Base-by-base conservation (phyloP, 23 tunicate genomes). In the Oikopleura dioica region DNA sequence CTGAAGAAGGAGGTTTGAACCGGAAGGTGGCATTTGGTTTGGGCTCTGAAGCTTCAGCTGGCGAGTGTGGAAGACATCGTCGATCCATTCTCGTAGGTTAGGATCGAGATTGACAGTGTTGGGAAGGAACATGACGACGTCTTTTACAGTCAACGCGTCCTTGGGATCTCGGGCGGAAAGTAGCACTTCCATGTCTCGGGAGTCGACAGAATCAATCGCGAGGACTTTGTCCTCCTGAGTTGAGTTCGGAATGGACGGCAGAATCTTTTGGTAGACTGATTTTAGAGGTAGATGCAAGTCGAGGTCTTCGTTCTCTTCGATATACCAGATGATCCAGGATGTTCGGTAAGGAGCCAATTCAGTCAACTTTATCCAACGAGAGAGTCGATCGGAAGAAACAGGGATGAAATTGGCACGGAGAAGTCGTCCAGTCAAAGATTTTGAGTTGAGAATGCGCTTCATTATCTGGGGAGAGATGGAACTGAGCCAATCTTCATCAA, bases 261-360 rank as follows among this genome's bases (percentile, higher is more conserved):
- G 76, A 37, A 68, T 38, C 80, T 84, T 82, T 33, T 68, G 50
- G 37, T 84, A 84, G 1, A 84, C 16, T 0, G 83, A 77, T 37
- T 81, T 80, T 29, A 84, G 78, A 29, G 76, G 44, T 38, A 63
- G 72, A 67, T 68, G 77, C 1, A 34, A 69, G 34, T 78, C 68
- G 16, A 76, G 0, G 1, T 36, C 37, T 37, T 59, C n/a, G 31
- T 68, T 68, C 0, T 67, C 69, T 69, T 79, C 81, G 36, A 79
- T 36, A 21, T 50, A 28, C 36, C 38, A 76, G 31, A 79, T 36
- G 2, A 91, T 55, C 69, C 92, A 83, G 1, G 82, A 79, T 28
- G 87, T 80, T 21, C 87, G 72, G 55, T 80, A 85, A 5, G 97
- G 87, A 92, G 92, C 85, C 30, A 87, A 77, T 51, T 91, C 97